Conservation (phyloP, 2,113 vertebrate species). For the Camarhynchus parvulus region DNA sequence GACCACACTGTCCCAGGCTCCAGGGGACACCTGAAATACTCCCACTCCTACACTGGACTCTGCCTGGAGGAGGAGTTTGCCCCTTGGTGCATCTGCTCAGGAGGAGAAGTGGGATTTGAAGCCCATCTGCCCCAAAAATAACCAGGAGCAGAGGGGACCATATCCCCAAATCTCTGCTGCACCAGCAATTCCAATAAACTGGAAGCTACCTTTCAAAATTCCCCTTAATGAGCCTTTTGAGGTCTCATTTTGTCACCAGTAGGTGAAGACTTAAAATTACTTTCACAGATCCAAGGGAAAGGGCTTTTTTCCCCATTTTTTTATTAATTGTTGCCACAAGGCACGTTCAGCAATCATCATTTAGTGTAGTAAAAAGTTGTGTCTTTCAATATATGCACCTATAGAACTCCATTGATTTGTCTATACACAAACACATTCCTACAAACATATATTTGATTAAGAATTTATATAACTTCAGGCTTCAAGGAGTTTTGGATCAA, state of each 20-base stretch:
- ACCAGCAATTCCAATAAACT: not conserved
- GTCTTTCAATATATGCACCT: not conserved
- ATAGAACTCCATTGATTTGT: not conserved
- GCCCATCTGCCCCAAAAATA: not conserved
- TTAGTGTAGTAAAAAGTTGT: not conserved
- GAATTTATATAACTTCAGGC: conserved; percentile 31
- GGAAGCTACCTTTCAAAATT: not conserved
- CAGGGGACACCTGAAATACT: not conserved
- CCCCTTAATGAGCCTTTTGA: not conserved
- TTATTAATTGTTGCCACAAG: not conserved
- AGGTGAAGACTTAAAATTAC: not conserved
- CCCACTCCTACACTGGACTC: not conserved
- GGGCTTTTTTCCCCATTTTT: not conserved
- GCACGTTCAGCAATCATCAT: not conserved
- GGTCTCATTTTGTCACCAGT: not conserved
- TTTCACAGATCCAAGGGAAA: not conserved
- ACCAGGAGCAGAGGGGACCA: rapidly evolving
- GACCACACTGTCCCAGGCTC: not conserved
- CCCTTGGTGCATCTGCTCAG: not conserved
- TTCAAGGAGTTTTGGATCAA: conserved; percentile 40
- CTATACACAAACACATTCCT: not conserved
- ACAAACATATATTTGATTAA: conserved; percentile 42
- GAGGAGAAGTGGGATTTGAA: not conserved
- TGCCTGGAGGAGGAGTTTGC: not conserved
- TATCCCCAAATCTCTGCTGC: not conserved